Conservation (phyloP, 2,113 vertebrate genomes). For the Diphyllodes magnificus region DNA sequence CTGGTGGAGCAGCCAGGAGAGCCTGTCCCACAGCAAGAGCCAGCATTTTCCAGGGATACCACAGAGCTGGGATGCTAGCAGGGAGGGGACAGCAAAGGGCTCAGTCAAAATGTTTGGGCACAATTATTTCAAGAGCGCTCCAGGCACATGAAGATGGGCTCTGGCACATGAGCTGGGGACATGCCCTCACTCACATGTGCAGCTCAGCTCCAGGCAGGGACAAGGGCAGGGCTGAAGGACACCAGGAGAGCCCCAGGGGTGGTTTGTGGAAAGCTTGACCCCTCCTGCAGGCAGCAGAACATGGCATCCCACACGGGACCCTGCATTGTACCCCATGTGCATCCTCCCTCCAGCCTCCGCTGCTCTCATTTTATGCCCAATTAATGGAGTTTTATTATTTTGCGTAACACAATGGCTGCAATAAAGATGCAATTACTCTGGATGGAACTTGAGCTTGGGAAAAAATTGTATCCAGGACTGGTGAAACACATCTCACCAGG, state of each 20-base stretch:
- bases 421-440: neutral
- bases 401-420: neutral
- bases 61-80: neutral
- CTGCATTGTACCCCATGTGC: neutral
- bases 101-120: neutral
- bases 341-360: neutral
- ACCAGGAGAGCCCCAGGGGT: neutral
- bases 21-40: neutral
- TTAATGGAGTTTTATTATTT: neutral
- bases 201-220: neutral
- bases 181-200: fast-evolving
- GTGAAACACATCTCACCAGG: neutral
- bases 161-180: neutral
- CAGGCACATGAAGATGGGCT: neutral
- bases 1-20: neutral
- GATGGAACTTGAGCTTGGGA: neutral
- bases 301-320: fast-evolving
- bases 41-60: conserved; percentile 2
- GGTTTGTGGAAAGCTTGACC: neutral
- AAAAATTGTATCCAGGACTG: neutral
- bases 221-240: neutral
- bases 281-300: neutral
- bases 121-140: neutral
- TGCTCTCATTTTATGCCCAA: neutral
- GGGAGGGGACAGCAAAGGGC: conserved; percentile 1